Percentiles rank a stretch among this genome's conserved stretches.
phyloP scores from a whole-genome alignment of 1,140 invertebrate genomes.

The Drosophila lini region DNA sequence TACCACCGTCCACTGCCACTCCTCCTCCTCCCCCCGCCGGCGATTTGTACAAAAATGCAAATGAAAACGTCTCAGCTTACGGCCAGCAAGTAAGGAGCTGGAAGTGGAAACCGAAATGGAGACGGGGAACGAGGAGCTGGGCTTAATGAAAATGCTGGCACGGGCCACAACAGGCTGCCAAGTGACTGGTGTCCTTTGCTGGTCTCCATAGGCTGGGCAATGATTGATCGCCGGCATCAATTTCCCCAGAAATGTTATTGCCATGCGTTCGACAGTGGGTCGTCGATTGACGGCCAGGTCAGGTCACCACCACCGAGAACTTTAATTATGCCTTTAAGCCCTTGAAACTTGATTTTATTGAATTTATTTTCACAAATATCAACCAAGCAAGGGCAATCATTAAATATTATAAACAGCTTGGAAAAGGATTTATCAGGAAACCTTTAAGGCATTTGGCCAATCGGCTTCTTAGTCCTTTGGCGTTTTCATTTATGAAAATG shows the following conservation, averaged over 20 bases:
- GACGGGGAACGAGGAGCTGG: background rate
- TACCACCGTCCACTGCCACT: background rate
- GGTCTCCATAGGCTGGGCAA: slow-evolving; percentile 43
- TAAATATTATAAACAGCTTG: slow-evolving; percentile 5
- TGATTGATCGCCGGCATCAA: slow-evolving; percentile 79
- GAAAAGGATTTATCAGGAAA: background rate
- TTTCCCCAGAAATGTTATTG: slow-evolving; percentile 69
- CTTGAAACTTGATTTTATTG: background rate
- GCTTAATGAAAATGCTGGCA: slow-evolving; percentile 46
- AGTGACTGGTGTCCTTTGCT: slow-evolving; percentile 35
- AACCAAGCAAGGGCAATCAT: background rate
- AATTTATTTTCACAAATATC: background rate
- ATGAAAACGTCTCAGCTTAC: slow-evolving; percentile 81
- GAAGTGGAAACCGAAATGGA: slow-evolving; percentile 6
- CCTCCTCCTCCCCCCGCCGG: background rate
- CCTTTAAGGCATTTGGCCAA: background rate
- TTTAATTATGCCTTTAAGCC: slow-evolving; percentile 49
- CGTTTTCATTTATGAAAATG: slow-evolving; percentile 74
- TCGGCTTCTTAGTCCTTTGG: slow-evolving; percentile 19
- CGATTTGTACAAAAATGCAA: slow-evolving; percentile 72
- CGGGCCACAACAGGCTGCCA: slow-evolving; percentile 21
- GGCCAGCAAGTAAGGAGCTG: slow-evolving; percentile 24
- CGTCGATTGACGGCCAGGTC: slow-evolving; percentile 27
- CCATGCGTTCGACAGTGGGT: slow-evolving; percentile 61
- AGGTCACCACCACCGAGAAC: slow-evolving; percentile 4